Base-by-base conservation (phyloP, 2,797 vertebrate genomes). In the Onychomys leucogaster region DNA sequence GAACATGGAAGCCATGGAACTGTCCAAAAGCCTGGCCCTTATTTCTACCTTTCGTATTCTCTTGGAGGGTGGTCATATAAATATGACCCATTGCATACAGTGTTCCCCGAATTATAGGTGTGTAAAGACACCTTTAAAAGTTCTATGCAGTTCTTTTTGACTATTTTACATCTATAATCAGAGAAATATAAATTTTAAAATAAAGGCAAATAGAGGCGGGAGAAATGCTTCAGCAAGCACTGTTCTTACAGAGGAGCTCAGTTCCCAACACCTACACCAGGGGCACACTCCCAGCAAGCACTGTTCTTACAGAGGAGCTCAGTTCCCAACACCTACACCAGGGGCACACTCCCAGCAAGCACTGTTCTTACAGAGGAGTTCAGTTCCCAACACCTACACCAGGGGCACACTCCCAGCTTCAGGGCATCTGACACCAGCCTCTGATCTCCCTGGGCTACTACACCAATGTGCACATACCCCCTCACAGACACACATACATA, bases 101-200 rank as follows among this genome's bases (percentile, higher is more conserved):
- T 82, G n/a, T 85, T 3, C 13, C 32, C 37, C 4, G 69, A 96
- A 75, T 41, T 69, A 82, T 61, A 95, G 77, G 49, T 46, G 8
- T 43, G 55, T 61, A 86, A 90, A 27, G 71, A 19, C 5, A 71
- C 17, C 94, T 90, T 94, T 69, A 77, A 92, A 91, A 94, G 21
- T 83, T 27, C 94, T 69, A 21, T 23, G 55, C 46, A 75, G 27
- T 2, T 88, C 14, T 41, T 96, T 95, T 89, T 81, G 32, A 91
- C 3, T 63, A 34, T 34, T 76, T 71, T 82, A 85, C 2, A 55
- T 10, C 46, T 43, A 41, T 2, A 12, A 1, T 17, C 17, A 59
- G 2, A 32, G 43, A 94, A 92, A 43, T 14, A 29, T 6, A 29
- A 21, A 34, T 16, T 91, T 73, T 84, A 67, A 78, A 55, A 63